Evolutionary conservation across 2,113 vertebrate genomes (phyloP).

Genomic region (Aplodontia rufa): DNA sequence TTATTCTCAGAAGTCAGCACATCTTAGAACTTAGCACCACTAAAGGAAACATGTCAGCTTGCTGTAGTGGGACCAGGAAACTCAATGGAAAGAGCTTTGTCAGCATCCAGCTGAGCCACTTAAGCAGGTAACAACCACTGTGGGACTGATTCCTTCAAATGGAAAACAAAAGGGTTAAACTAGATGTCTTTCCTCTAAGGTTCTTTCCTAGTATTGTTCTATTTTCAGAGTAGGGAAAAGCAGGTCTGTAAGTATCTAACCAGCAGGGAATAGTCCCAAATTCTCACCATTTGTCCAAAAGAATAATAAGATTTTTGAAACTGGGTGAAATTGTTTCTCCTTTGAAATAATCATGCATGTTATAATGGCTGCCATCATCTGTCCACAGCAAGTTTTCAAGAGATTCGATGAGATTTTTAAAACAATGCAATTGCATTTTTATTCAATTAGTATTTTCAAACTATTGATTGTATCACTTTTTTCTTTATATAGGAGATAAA

Average conservation of each 20-base stretch:
- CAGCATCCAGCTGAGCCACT: not conserved
- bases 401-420: not conserved
- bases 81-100: not conserved
- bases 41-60: not conserved
- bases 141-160: not conserved
- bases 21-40: not conserved
- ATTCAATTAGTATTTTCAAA: not conserved
- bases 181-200: not conserved
- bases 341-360: not conserved
- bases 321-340: not conserved
- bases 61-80: fast-evolving
- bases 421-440: not conserved
- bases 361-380: not conserved
- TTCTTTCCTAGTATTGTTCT: not conserved
- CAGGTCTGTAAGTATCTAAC: not conserved
- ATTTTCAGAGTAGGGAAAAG: not conserved
- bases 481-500: conserved; percentile 82
- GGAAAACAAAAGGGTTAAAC: not conserved
- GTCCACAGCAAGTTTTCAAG: not conserved
- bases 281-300: not conserved
- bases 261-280: not conserved
- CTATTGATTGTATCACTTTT: not conserved
- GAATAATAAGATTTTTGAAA: not conserved
- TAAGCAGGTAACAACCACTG: not conserved
- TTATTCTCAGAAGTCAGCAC: not conserved